Conservation (phyloP, 2,888 invertebrate species). For the Drosophila histrio region DNA sequence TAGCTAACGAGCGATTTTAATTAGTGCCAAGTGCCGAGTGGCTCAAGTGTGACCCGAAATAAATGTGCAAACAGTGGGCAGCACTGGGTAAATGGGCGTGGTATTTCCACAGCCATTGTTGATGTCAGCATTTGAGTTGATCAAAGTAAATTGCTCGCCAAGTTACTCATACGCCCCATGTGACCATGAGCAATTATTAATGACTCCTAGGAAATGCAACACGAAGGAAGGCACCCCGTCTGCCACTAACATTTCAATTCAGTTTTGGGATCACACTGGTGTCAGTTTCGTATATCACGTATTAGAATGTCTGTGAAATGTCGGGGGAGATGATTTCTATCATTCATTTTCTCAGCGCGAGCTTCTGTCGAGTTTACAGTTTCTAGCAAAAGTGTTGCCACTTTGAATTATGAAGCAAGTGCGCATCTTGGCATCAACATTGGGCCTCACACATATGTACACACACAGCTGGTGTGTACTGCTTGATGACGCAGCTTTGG, state of each 20-base stretch:
- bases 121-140: conserved; percentile 46
- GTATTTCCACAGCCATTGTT: conserved; percentile 16
- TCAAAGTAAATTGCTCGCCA: conserved; percentile 56
- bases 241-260: conserved; percentile 65
- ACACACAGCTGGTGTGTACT: conserved; percentile 7
- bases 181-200: conserved; percentile 64
- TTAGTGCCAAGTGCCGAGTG: conserved; percentile 70
- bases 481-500: conserved; percentile 60
- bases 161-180: conserved; percentile 54
- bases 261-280: conserved; percentile 32
- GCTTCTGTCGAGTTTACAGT: conserved; percentile 52
- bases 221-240: conserved; percentile 3
- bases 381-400: conserved; percentile 52
- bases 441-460: background rate
- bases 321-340: conserved; percentile 70
- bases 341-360: conserved; percentile 64
- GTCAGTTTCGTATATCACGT: conserved; percentile 40
- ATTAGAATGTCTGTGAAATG: conserved; percentile 65
- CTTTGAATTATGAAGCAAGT: conserved; percentile 71
- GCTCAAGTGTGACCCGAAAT: conserved; percentile 51
- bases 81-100: conserved; percentile 2
- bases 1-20: conserved; percentile 79
- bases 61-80: conserved; percentile 30
- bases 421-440: conserved; percentile 17
- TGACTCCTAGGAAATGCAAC: conserved; percentile 42